A percentile compares a stretch with the other conserved stretches of the same genome.
These are phyloP conservation scores for Vidua chalybeata DNA, from an alignment of 2,113 vertebrate genomes.

Conservation along the genomic window DNA sequence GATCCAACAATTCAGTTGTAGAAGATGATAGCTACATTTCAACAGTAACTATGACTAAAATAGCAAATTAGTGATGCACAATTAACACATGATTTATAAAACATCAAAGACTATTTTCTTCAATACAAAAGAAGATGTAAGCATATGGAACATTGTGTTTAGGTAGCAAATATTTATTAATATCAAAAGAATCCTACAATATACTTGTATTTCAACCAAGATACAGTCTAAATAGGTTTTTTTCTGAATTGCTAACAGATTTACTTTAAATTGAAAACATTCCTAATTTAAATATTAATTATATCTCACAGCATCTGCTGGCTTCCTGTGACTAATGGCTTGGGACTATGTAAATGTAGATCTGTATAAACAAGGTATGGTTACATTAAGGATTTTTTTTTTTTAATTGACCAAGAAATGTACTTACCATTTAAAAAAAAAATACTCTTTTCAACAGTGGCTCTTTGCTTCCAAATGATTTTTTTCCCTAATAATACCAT, in stretches of 20 bases:
- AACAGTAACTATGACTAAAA: slow-evolving; percentile 27
- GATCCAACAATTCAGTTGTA: not conserved
- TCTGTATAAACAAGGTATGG: not conserved
- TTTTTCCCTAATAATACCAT: slow-evolving; percentile 32
- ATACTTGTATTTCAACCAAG: slow-evolving; percentile 30
- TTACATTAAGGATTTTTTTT: not conserved
- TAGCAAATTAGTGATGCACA: slow-evolving; percentile 1
- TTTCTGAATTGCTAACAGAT: slow-evolving; percentile 51
- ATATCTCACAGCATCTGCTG: slow-evolving; percentile 52
- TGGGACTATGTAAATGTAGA: slow-evolving; percentile 21
- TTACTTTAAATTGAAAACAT: slow-evolving; percentile 56
- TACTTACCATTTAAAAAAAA: not conserved
- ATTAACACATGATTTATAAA: slow-evolving; percentile 55
- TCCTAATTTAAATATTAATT: slow-evolving; percentile 70
- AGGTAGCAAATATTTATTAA: slow-evolving; percentile 47
- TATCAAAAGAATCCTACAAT: slow-evolving; percentile 22
- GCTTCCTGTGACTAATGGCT: slow-evolving; percentile 50
- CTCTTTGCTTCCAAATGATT: slow-evolving; percentile 40
- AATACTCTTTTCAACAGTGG: not conserved
- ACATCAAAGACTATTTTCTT: slow-evolving; percentile 44
- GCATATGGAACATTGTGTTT: not conserved
- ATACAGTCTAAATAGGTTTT: not conserved
- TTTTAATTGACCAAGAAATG: not conserved
- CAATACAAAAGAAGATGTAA: slow-evolving; percentile 42
- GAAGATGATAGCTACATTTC: slow-evolving; percentile 4